Conservation (phyloP, 2,113 vertebrate genomes). For the Rhodinocichla rosea region DNA sequence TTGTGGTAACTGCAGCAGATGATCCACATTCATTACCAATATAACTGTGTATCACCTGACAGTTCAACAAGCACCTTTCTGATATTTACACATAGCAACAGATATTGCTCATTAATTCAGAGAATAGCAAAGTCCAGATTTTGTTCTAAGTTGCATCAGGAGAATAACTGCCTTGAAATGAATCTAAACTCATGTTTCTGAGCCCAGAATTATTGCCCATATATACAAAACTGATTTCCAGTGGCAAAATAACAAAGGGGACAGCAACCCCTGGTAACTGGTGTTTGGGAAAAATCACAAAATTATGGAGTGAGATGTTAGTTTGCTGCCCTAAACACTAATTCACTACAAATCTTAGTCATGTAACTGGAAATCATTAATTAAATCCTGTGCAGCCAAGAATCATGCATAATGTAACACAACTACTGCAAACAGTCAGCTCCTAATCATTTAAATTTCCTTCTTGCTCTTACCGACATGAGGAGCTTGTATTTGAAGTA, state of each 20-base stretch:
- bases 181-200: neutral
- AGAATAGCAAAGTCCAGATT: neutral
- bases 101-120: neutral
- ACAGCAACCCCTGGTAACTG: neutral
- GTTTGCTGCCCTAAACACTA: neutral
- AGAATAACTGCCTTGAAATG: neutral
- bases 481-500: conserved; percentile 38
- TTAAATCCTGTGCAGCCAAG: conserved; percentile 14
- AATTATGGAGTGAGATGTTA: neutral
- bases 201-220: neutral
- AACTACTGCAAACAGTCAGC: neutral
- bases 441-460: conserved; percentile 41
- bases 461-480: neutral
- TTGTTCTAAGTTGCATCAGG: neutral
- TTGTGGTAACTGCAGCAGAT: neutral
- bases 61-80: neutral
- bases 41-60: neutral
- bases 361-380: conserved; percentile 17
- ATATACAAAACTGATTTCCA: neutral
- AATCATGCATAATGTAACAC: conserved; percentile 60
- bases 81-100: neutral
- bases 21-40: neutral
- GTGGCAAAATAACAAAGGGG: neutral
- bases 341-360: neutral
- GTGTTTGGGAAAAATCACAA: neutral